Evolutionary conservation across 2,113 vertebrate species (phyloP).

Genomic region (Toxostoma redivivum): DNA sequence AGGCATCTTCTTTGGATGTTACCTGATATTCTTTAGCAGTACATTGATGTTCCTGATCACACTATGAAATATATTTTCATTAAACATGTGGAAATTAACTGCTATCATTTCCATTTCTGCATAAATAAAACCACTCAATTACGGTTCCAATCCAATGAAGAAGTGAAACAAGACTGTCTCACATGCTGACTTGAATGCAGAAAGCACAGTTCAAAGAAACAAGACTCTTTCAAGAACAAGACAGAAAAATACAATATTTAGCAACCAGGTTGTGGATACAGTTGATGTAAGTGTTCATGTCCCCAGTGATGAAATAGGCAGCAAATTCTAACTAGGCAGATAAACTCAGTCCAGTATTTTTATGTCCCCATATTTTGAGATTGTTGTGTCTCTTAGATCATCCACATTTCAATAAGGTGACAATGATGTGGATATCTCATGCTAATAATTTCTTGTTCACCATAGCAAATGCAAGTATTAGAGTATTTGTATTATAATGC

Average conservation of each 20-base stretch:
- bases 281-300: not conserved
- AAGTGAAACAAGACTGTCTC: not conserved
- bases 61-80: not conserved
- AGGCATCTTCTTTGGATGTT: not conserved
- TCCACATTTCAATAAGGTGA: rapidly evolving
- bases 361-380: not conserved
- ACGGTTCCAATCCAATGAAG: rapidly evolving
- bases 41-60: not conserved
- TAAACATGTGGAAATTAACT: not conserved
- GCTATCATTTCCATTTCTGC: not conserved
- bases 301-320: not conserved
- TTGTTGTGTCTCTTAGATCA: not conserved
- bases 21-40: not conserved
- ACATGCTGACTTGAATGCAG: not conserved
- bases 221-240: not conserved
- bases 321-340: not conserved
- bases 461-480: too few species aligned
- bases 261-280: not conserved
- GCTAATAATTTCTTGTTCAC: not conserved
- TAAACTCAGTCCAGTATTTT: not conserved
- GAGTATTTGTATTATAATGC: too few species aligned
- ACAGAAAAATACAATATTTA: not conserved
- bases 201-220: not conserved
- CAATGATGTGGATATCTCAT: not conserved
- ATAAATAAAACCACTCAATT: not conserved